phyloP scores from a whole-genome alignment of 2,888 invertebrate genomes.

The Apodemia mormo region DNA sequence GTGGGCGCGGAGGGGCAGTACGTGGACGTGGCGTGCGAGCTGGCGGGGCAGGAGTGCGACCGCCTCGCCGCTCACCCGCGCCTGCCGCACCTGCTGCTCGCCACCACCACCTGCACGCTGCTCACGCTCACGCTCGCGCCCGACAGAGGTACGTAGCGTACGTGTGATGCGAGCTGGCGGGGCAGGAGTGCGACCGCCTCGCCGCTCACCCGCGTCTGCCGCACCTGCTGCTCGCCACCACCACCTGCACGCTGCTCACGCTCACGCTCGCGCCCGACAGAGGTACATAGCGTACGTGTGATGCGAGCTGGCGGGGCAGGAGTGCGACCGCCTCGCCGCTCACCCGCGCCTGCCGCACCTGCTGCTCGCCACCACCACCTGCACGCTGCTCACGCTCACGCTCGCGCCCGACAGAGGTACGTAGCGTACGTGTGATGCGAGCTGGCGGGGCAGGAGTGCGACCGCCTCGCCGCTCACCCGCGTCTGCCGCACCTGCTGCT shows the following conservation, averaged over 20 bases:
- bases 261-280: slow-evolving; percentile 30
- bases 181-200: slow-evolving; percentile 91
- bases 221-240: slow-evolving; percentile 91
- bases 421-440: slow-evolving; percentile 93
- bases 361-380: slow-evolving; percentile 94
- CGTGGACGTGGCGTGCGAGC: slow-evolving; percentile 92
- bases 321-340: slow-evolving; percentile 87
- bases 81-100: slow-evolving; percentile 84
- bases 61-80: slow-evolving; percentile 71
- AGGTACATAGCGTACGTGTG: slow-evolving; percentile 85
- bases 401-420: slow-evolving; percentile 27
- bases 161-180: slow-evolving; percentile 91
- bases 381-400: slow-evolving; percentile 81
- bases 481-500: slow-evolving; percentile 82
- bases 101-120: slow-evolving; percentile 95
- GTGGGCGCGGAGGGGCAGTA: slow-evolving; percentile 92
- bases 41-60: slow-evolving; percentile 94
- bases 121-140: slow-evolving; percentile 34
- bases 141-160: slow-evolving; percentile 62
- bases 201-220: slow-evolving; percentile 45
- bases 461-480: slow-evolving; percentile 78
- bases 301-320: slow-evolving; percentile 93
- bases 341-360: slow-evolving; percentile 56
- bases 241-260: slow-evolving; percentile 89
- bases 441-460: slow-evolving; percentile 93